Conservation (phyloP, 2,888 invertebrate species). For the Nomada ferruginata region DNA sequence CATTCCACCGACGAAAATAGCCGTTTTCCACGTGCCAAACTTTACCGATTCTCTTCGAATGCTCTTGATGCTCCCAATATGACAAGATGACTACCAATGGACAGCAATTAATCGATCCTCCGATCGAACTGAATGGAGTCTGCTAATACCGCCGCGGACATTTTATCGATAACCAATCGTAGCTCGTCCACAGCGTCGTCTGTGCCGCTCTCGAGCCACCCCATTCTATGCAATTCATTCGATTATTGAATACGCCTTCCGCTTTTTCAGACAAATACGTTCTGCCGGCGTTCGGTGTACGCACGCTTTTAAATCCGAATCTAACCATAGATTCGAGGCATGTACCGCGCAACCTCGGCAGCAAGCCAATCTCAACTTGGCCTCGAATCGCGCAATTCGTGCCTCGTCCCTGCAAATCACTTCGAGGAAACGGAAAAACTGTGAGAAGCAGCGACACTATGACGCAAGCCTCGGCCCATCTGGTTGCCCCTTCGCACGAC, state of each 20-base stretch:
- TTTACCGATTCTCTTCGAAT: slow-evolving; percentile 49
- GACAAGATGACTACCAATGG: not conserved
- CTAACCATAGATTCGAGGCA: slow-evolving; percentile 14
- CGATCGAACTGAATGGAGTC: not conserved
- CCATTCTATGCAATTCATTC: not conserved
- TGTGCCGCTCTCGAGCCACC: no score
- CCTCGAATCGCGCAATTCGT: not conserved
- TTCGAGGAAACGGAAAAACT: not conserved
- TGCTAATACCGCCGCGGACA: no score
- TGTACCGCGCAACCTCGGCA: slow-evolving; percentile 14
- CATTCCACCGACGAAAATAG: slow-evolving; percentile 70
- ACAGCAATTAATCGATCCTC: not conserved
- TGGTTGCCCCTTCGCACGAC: no score
- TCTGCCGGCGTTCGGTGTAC: not conserved
- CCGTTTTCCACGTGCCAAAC: slow-evolving; percentile 69
- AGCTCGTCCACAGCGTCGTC: not conserved
- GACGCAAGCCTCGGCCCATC: no score
- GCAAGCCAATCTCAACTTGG: slow-evolving; percentile 24
- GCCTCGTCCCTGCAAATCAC: no score
- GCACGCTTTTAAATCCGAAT: slow-evolving; percentile 5
- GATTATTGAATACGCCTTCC: not conserved
- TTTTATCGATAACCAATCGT: not conserved
- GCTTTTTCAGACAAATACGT: not conserved
- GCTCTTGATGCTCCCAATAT: slow-evolving; percentile 2
- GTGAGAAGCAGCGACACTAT: no score